Conservation (phyloP, 2,113 vertebrate species). For the Sander vitreus region DNA sequence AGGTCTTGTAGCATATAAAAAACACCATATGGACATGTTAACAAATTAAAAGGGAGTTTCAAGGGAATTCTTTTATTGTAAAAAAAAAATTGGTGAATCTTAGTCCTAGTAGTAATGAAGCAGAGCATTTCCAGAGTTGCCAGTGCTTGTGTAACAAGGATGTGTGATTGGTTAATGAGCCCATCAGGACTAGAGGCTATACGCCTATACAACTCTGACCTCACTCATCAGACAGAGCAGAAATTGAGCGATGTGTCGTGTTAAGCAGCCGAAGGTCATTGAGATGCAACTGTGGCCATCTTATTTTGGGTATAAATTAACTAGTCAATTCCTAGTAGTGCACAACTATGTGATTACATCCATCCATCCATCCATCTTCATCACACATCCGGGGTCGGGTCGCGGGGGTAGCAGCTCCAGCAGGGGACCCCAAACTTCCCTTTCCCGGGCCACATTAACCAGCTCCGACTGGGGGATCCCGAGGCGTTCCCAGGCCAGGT, state of each 20-base stretch:
- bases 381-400: no score
- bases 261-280: conserved; percentile 24
- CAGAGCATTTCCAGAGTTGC: neutral
- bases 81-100: no score
- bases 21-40: no score
- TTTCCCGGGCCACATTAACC: no score
- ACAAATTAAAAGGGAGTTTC: no score
- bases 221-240: conserved; percentile 50
- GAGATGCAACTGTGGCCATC: conserved; percentile 12
- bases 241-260: conserved; percentile 23
- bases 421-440: no score
- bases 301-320: conserved; percentile 49
- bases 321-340: conserved; percentile 3
- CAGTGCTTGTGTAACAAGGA: conserved; percentile 7
- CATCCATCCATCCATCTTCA: no score
- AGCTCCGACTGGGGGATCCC: no score
- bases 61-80: no score
- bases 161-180: conserved; percentile 55
- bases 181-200: neutral
- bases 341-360: conserved; percentile 27
- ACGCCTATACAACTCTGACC: neutral
- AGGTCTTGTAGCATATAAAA: no score
- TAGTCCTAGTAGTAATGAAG: neutral
- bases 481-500: no score
- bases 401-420: no score